A percentile compares a stretch with the other conserved stretches of the same genome.
Conservation (phyloP, 2,113 vertebrate species). For the Pluvianellus socialis region DNA sequence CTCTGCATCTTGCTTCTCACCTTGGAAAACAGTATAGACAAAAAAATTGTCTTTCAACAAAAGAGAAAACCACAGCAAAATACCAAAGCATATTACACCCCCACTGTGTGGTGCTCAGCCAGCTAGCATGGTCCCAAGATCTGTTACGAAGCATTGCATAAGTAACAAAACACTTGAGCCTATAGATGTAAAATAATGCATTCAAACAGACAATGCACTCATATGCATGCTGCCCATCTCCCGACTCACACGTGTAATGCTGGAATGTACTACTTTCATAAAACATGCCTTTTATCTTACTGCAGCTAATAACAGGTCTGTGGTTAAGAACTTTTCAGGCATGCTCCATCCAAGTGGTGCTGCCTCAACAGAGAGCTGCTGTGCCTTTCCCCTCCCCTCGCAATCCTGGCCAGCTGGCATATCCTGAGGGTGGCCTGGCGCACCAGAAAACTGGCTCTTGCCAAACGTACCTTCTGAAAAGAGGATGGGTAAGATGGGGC, state of each 20-base stretch:
- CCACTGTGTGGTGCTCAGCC: background rate
- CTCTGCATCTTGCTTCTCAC: background rate
- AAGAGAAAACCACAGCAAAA: background rate
- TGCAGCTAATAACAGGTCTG: background rate
- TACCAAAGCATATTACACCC: background rate
- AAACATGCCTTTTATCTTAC: constrained; percentile 16
- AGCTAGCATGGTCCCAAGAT: background rate
- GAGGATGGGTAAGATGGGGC: background rate
- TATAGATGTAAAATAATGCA: background rate
- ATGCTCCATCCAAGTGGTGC: background rate
- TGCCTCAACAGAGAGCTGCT: background rate
- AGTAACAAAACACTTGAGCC: background rate
- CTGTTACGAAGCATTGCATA: background rate
- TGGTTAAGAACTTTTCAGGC: background rate
- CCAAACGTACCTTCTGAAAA: background rate
- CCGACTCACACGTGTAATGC: background rate
- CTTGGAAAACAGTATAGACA: background rate
- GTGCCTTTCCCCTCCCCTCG: background rate
- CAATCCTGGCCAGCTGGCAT: background rate
- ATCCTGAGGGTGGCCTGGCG: background rate
- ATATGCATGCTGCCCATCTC: background rate
- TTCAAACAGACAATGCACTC: background rate
- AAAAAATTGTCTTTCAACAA: background rate
- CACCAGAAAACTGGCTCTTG: background rate
- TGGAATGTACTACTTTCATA: background rate